Evolutionary conservation across 2,113 vertebrate genomes (phyloP).

Genomic region (Eolophus roseicapilla): DNA sequence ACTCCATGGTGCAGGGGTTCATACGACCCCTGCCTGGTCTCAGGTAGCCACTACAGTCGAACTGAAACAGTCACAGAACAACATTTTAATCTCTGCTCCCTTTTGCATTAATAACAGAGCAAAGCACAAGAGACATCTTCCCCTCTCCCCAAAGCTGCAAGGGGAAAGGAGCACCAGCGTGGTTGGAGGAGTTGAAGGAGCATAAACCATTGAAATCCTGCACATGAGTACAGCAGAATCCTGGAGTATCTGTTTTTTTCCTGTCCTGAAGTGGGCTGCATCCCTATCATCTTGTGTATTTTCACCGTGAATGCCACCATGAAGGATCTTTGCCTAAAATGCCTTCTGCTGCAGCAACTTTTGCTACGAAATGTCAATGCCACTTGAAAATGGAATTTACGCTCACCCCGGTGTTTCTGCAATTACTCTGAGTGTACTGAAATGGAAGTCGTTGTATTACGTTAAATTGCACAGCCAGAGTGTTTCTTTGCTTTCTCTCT

Average conservation of each 20-base stretch:
- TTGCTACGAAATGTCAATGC: background rate
- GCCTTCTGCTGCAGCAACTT: background rate
- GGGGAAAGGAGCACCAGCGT: background rate
- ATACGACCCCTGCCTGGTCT: rapidly evolving
- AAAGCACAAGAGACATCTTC: background rate
- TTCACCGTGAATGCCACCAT: rapidly evolving
- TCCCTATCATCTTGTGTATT: background rate
- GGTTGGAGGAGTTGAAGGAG: background rate
- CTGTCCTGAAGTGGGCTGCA: background rate
- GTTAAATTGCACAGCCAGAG: slow-evolving; percentile 8
- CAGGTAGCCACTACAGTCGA: background rate
- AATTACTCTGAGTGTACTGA: background rate
- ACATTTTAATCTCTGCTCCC: background rate
- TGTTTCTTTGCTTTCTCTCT: background rate
- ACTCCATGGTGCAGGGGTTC: background rate
- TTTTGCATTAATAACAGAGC: background rate
- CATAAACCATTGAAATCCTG: background rate
- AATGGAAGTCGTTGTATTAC: background rate
- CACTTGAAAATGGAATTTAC: background rate
- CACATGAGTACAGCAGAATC: background rate
- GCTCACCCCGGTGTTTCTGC: background rate
- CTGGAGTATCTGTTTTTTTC: background rate
- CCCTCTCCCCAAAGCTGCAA: background rate
- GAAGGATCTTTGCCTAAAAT: background rate
- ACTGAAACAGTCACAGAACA: background rate